Evolutionary conservation across 2,797 vertebrate genomes (phyloP), one percentile per base, ranked within the genome.

Genomic region (Cottoperca gobio): DNA sequence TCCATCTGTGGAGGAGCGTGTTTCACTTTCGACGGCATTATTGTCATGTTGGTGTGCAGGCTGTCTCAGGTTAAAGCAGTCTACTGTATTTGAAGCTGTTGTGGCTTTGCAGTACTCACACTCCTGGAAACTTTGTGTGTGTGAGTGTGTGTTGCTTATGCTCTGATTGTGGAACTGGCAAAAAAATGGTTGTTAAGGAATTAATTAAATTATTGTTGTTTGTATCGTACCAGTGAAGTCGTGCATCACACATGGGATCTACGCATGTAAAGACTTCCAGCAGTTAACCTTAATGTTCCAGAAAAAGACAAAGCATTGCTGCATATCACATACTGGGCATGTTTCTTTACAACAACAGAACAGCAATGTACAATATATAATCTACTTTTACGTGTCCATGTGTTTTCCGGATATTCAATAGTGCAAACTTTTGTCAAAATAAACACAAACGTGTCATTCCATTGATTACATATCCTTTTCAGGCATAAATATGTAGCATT

Each of bases 51-150:
- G 3, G n/a, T n/a, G 42, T 23, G 21, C 19, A 35, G 35, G 21
- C n/a, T 4, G 16, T 52, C 17, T 48, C 12, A 10, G 39, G 11
- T 49, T 19, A n/a, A 26, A 33, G 39, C 54, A 54, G 43, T 6
- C 14, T 19, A 3, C 21, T 40, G 46, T 39, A 26, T 50, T 58
- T 52, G 39, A 23, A 28, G 39, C 45, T 67, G 37, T 28, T 50
- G 28, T 63, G 49, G 40, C 26, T 57, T 63, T 72, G 58, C 61
- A 49, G 43, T 48, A 13, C 21, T 55, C 19, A 49, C 39, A 46
- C 31, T 78, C 33, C 19, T 49, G 49, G 35, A 24, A 62, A 33
- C 24, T 71, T 50, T 33, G 7, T 70, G 58, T 23, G 19, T 46
- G 16, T 26, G 37, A 6, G 50, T 28, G 49, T 26, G 2, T 39